Evolutionary conservation across 2,888 invertebrate genomes (phyloP), one percentile per base, ranked within the genome.

Genomic region (Aradus depressus): DNA sequence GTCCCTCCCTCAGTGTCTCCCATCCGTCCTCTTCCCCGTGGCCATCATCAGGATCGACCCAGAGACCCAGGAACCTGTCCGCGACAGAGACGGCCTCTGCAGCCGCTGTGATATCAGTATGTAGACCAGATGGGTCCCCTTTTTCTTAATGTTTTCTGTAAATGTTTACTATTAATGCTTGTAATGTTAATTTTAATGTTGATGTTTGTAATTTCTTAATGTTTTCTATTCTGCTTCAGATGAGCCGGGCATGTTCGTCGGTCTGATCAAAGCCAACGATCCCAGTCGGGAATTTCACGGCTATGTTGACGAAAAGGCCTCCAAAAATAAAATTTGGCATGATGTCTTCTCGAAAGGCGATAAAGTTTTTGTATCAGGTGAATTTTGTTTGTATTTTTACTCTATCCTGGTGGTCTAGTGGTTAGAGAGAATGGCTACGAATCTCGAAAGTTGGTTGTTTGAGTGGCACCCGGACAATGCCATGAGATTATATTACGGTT

Each of bases 201-300:
- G 28, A 28, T 21, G 6, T 41, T 22, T 41, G 4, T 22, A 41
- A 5, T 41, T 4, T 16, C 8, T 10, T 5, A 8, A 19, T 21
- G 19, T 16, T 4, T 10, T 28, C 4, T 26, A 18, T n/a, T 26
- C 5, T 21, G 62, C 62, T 67, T 19, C 71, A 79, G 86, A 82
- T 62, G 87, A 89, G 67, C 80, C 85, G 2, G 89, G 89, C 26
- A 87, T 88, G 75, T 77, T 88, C 64, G 81, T 90, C 43, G 89
- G 88, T 0, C 73, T 84, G 61, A 78, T 79, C 54, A 72, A 74
- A 52, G 72, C 74, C 60, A 75, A 76, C 39, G 74, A 77, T 58
- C 84, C 74, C 56, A 78, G 71, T 59, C 70, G 85, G 52, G 80
- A 78, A 60, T 82, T 81, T 66, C 77, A 78, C 62, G 83, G 82